Evolutionary conservation across 2,113 vertebrate genomes (phyloP).

Genomic region (Stegastes partitus): DNA sequence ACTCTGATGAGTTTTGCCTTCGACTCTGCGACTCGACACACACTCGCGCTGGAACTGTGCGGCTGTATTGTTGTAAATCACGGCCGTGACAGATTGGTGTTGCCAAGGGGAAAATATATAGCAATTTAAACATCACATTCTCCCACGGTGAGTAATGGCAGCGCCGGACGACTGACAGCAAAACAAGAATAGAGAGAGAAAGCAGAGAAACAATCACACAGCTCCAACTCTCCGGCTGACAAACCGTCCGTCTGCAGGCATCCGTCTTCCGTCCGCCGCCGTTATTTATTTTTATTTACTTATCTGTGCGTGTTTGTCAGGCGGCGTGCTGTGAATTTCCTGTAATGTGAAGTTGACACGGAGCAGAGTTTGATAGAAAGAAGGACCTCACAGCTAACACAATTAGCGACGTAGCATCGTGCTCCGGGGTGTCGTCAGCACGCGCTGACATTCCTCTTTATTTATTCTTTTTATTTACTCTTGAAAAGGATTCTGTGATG

Average conservation of each 20-base stretch:
- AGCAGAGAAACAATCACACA: constrained; percentile 18
- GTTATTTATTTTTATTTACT: constrained; percentile 1
- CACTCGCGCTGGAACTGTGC: constrained; percentile 10
- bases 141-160: constrained; percentile 47
- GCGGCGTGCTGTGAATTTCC: background rate
- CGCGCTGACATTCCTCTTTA: background rate
- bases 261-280: constrained; percentile 2
- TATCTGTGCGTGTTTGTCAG: background rate
- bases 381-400: too few species aligned
- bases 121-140: constrained; percentile 60
- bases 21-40: background rate
- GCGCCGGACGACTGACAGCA: constrained; percentile 25
- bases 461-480: too few species aligned
- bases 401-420: background rate
- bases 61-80: constrained; percentile 47
- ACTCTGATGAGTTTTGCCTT: constrained; percentile 1
- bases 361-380: background rate
- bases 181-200: constrained; percentile 35
- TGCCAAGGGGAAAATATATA: constrained; percentile 51
- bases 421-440: background rate
- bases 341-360: background rate
- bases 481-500: too few species aligned
- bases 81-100: constrained; percentile 44
- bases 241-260: constrained; percentile 8
- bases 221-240: constrained; percentile 21